Evolutionary conservation across 2,888 invertebrate species (phyloP), one percentile per base, ranked within the genome.

Genomic region (Nasonovia ribisnigri): DNA sequence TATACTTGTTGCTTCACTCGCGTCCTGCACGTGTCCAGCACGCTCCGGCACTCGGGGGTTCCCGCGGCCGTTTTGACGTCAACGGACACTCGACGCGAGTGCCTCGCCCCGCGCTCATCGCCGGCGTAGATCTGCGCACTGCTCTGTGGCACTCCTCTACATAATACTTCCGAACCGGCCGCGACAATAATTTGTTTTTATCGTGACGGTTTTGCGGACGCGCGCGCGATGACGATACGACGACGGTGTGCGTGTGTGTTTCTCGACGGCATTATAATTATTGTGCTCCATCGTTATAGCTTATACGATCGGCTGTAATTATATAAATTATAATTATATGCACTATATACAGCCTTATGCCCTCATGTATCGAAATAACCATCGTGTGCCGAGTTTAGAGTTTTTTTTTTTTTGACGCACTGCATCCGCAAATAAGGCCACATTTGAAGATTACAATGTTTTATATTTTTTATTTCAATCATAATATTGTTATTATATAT

Each of bases 21-120:
- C 84, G 36, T 54, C 46, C 57, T 84, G 84, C 93, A 93, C 93
- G 93, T 93, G 93, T 89, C 93, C 93, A 90, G 84, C 93, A 93
- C 93, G 93, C 90, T 84, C 36, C 48, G 57, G 77, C 26, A 86
- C 92, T 84, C 84, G 84, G 89, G 84, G 89, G 89, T 57, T 92
- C 46, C 88, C 84, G 88, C 89, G 88, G 84, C 42, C 57, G 89
- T 89, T 89, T 93, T 93, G 93, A 93, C 93, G 93, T 93, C 93
- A 93, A 90, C 88, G 51, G 92, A 36, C 93, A 84, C 89, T 93
- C 93, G 87, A 92, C 86, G 90, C 42, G 89, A 88, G 88, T 42
- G 57, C 54, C 16, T 42, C 88, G 13, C 46, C 57, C 54, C 57
- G n/a, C n/a, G n/a, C 57, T 0, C 77, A 36, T 77, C 77, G 36